Conservation (phyloP, 2,113 vertebrate genomes). For the Mobula hypostoma region DNA sequence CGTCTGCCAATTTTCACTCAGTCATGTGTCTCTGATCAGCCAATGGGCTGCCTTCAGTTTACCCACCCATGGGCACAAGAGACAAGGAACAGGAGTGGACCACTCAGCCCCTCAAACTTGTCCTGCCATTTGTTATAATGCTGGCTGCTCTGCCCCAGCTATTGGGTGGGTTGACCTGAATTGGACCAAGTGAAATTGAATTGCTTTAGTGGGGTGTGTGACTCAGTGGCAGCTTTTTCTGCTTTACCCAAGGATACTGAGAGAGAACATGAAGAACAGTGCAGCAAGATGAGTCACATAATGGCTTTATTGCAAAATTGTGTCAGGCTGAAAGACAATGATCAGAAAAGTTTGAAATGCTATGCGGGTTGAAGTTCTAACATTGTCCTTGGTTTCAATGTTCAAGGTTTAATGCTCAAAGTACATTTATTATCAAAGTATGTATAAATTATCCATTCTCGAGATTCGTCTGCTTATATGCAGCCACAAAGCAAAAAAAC, state of each 20-base stretch:
- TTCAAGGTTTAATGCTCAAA: too few species aligned
- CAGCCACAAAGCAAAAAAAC: too few species aligned
- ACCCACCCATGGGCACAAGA: too few species aligned
- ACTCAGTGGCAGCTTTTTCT: not conserved
- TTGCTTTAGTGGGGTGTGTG: not conserved
- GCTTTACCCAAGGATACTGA: not conserved
- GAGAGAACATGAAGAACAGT: not conserved
- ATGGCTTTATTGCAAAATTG: not conserved
- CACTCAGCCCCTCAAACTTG: too few species aligned
- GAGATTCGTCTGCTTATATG: too few species aligned
- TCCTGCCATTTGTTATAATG: too few species aligned
- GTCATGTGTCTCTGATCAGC: not conserved
- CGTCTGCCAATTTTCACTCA: not conserved
- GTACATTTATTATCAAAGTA: too few species aligned
- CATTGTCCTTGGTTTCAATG: not conserved
- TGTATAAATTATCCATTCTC: too few species aligned
- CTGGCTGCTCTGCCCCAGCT: too few species aligned
- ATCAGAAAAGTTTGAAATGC: not conserved
- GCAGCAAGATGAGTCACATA: too few species aligned
- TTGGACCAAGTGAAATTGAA: not conserved
- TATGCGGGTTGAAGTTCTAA: not conserved
- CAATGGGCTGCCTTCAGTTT: not conserved
- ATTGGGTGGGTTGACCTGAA: not conserved
- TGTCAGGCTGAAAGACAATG: not conserved
- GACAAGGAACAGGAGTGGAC: too few species aligned